phyloP scores from a whole-genome alignment of 1,140 invertebrate genomes.

The Ylistrum balloti region DNA sequence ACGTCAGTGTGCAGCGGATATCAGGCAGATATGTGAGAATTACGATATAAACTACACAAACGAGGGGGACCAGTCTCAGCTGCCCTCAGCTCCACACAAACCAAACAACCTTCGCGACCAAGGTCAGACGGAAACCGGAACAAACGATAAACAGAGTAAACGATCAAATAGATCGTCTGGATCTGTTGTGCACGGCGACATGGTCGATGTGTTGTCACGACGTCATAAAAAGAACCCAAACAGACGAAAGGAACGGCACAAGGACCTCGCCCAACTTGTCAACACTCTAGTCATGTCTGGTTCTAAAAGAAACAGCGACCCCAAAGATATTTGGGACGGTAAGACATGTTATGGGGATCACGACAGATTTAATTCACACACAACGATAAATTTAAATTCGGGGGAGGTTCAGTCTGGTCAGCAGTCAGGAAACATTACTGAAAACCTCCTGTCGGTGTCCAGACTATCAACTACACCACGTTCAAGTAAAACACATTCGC shows the following conservation, averaged over 20 bases:
- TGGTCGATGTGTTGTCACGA: not conserved
- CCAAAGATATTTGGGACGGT: not conserved
- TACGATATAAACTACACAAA: slow-evolving; percentile 46
- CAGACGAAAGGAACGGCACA: not conserved
- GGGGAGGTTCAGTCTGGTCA: not conserved
- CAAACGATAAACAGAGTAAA: not conserved
- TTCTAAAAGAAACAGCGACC: not conserved
- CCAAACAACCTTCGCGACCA: not conserved
- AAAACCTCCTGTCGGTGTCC: not conserved
- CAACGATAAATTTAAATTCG: not conserved
- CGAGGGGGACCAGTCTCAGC: not conserved
- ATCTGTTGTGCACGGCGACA: not conserved
- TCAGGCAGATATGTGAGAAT: slow-evolving; percentile 56
- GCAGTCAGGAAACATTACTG: not conserved
- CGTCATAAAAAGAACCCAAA: not conserved
- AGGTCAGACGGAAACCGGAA: not conserved
- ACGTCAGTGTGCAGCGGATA: slow-evolving; percentile 56
- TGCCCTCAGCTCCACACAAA: not conserved
- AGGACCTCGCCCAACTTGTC: not conserved
- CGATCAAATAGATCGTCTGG: slow-evolving; percentile 1
- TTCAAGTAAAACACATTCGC: not conserved
- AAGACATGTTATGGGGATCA: slow-evolving; percentile 7
- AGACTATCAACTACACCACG: not conserved
- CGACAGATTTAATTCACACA: not conserved
- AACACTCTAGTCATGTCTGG: not conserved